Conservation (phyloP, 1,140 invertebrate species). For the Centruroides vittatus region DNA sequence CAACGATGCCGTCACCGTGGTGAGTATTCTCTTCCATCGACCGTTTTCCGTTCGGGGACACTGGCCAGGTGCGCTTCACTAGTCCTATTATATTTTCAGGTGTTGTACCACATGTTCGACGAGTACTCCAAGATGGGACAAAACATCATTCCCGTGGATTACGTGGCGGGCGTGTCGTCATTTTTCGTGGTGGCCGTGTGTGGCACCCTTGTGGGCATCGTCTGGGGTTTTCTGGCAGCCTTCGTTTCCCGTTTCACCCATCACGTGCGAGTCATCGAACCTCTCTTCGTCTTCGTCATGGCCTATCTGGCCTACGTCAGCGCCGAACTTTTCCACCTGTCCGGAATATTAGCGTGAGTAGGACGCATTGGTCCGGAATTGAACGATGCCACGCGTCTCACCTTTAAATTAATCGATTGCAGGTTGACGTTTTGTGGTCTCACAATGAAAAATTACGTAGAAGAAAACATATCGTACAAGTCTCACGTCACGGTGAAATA, state of each 20-base stretch:
- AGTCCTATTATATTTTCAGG: constrained; percentile 31
- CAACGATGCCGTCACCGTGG: constrained; percentile 91
- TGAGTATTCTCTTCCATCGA: constrained; percentile 30
- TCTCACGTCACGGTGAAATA: constrained; percentile 97
- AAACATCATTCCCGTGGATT: constrained; percentile 47
- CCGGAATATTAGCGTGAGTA: constrained; percentile 91
- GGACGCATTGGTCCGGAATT: neutral
- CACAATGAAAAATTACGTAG: constrained; percentile 98
- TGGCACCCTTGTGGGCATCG: constrained; percentile 80
- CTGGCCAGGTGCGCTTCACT: no score
- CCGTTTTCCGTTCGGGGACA: no score
- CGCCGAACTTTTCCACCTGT: constrained; percentile 97
- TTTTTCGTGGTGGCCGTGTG: constrained; percentile 92
- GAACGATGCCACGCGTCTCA: no score
- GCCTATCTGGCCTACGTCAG: constrained; percentile 93
- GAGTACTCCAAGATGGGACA: constrained; percentile 76
- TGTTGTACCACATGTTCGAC: constrained; percentile 92
- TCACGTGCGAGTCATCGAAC: constrained; percentile 93
- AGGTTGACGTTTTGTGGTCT: constrained; percentile 97
- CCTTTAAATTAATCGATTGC: constrained; percentile 3
- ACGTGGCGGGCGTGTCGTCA: constrained; percentile 68
- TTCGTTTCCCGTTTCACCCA: constrained; percentile 92
- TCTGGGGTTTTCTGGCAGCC: constrained; percentile 90
- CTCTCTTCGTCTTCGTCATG: constrained; percentile 96
- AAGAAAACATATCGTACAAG: constrained; percentile 93